Evolutionary conservation across 2,113 vertebrate species (phyloP).

Genomic region (Pollachius pollachius): DNA sequence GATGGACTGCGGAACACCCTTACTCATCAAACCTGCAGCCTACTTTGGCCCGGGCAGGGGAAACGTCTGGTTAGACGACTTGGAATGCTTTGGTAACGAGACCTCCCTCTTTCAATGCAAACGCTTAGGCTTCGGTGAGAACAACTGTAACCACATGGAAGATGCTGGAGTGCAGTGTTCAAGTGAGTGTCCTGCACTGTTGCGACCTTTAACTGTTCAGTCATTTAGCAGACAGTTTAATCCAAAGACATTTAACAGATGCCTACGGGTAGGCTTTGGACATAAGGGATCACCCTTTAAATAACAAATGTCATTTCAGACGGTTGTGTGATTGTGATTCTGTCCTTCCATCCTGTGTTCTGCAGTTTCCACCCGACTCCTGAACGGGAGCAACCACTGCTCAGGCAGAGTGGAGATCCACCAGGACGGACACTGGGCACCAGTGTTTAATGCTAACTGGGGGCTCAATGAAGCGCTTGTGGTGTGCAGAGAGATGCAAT

Average conservation of each 20-base stretch:
- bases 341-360: constrained; percentile 11
- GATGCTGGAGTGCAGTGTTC: constrained; percentile 68
- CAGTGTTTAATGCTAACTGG: constrained; percentile 38
- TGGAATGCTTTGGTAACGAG: constrained; percentile 52
- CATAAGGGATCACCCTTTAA: no score
- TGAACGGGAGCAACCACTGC: constrained; percentile 44
- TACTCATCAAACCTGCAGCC: constrained; percentile 16
- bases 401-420: constrained; percentile 55
- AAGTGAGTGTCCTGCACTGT: constrained; percentile 37
- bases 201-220: no score
- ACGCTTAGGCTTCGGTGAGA: constrained; percentile 22
- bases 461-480: constrained; percentile 49
- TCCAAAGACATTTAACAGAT: no score
- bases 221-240: no score
- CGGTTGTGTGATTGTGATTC: neutral
- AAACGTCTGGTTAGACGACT: constrained; percentile 49
- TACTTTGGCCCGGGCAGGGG: constrained; percentile 51
- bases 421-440: constrained; percentile 31
- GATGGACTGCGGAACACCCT: constrained; percentile 60
- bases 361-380: constrained; percentile 44
- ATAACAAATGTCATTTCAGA: neutral
- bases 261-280: no score
- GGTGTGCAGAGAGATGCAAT: constrained; percentile 60
- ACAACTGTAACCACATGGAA: constrained; percentile 51
- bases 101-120: constrained; percentile 38